A percentile compares a stretch with the other conserved stretches of the same genome.
These are phyloP conservation scores for Pyrrhosoma nymphula DNA, from an alignment of 2,888 invertebrate genomes.

Conservation along the genomic window DNA sequence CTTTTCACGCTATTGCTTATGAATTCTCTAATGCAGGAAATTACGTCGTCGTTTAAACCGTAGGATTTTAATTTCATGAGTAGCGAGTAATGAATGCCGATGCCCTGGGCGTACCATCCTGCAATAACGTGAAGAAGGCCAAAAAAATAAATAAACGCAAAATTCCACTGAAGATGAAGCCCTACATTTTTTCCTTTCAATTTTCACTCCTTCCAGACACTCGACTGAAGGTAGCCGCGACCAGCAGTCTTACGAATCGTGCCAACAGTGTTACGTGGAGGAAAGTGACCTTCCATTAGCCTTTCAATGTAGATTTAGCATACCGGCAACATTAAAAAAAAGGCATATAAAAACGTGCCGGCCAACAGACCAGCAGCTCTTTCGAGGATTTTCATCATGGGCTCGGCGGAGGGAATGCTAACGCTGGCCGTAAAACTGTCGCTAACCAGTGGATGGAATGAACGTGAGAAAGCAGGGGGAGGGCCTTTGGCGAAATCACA, in stretches of 20 bases:
- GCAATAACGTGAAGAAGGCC: neutral
- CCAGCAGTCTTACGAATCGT: neutral
- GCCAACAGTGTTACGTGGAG: neutral
- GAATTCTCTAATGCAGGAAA: no score
- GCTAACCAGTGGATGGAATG: neutral
- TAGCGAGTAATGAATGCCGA: no score
- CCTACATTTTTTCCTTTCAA: neutral
- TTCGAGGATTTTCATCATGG: slow-evolving; percentile 24
- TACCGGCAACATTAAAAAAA: neutral
- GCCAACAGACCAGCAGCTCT: neutral
- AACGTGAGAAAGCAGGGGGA: neutral
- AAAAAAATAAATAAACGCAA: neutral
- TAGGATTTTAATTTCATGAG: no score
- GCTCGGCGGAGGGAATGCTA: neutral
- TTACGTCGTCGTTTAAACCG: no score
- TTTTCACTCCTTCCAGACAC: neutral
- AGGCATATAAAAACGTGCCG: neutral
- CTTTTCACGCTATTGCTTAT: no score
- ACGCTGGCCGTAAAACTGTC: slow-evolving; percentile 40
- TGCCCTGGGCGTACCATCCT: neutral
- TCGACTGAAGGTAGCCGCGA: neutral
- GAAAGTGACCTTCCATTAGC: slow-evolving; percentile 12
- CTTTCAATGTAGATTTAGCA: slow-evolving; percentile 24
- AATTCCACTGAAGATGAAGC: neutral
- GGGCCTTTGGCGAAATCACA: neutral